Base-by-base conservation (phyloP, 2,113 vertebrate species). In the Bothrops jararaca region DNA sequence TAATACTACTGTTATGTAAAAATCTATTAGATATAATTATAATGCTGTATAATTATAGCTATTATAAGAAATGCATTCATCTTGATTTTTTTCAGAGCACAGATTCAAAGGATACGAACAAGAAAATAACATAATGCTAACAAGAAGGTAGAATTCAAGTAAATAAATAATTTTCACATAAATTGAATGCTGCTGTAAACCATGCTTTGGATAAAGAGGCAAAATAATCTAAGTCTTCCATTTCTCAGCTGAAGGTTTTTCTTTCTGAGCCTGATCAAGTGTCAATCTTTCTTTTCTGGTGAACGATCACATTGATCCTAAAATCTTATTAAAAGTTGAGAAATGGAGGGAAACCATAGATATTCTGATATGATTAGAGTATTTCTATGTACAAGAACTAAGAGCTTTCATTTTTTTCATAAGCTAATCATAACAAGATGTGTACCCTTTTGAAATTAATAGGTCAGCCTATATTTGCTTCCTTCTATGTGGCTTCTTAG, bases 1-100 rank as follows among this genome's bases (percentile, higher is more conserved):
- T 85, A 94, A 91, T 39, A 86, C 0, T 0, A 48, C 60, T 92
- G n/a, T 69, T 86, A 3, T 0, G 0, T 26, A 45, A 1, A 23
- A 93, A 22, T 85, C 80, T 29, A 23, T 94, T 4, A 29, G 90
- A 94, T 94, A 92, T 39, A 88, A 85, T 60, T 94, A 52, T 4
- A 29, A 1, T 94, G 48, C 5, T 24, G 1, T 85, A 10, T 39
- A 88, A 92, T 64, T 94, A 91, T 48, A 93, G 91, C 42, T 90
- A 1, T 86, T 22, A 94, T 7, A 29, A 58, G 0, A 1, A 8
- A 74, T 91, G 56, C 89, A 91, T 9, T 88, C 26, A 69, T 5
- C 88, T 85, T 29, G 53, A 1, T 53, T 90, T 91, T n/a, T 89
- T 94, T 93, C 4, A 60, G 85, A 8, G 58, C 0, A 20, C 85